A percentile compares a stretch with the other conserved stretches of the same genome.
Conservation (phyloP, 2,888 invertebrate species). For the Adela reaumurella region DNA sequence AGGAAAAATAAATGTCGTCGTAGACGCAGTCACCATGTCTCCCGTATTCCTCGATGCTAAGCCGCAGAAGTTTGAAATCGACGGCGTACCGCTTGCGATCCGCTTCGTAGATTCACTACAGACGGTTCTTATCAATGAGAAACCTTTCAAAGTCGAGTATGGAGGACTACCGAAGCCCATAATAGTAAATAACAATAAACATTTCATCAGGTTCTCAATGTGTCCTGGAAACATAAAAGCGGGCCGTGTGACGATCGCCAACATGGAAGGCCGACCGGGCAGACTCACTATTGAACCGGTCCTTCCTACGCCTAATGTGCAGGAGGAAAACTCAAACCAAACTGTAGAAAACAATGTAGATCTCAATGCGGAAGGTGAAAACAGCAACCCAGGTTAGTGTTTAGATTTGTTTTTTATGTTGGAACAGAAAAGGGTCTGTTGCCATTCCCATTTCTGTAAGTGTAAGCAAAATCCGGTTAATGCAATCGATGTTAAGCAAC, state of each 20-base stretch:
- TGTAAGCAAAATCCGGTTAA: no score
- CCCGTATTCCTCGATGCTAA: constrained; percentile 82
- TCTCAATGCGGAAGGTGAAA: constrained; percentile 37
- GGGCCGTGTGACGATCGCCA: constrained; percentile 65
- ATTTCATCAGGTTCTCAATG: constrained; percentile 77
- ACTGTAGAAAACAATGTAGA: neutral
- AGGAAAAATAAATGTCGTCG: constrained; percentile 79
- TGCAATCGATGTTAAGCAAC: no score
- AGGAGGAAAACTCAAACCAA: neutral
- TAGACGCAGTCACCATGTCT: constrained; percentile 74
- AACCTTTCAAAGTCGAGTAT: constrained; percentile 74
- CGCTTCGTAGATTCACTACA: constrained; percentile 76
- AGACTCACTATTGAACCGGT: no score
- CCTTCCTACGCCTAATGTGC: constrained; percentile 3
- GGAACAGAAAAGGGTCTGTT: no score
- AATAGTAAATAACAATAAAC: constrained; percentile 68
- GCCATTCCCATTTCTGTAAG: no score
- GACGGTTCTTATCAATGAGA: constrained; percentile 75
- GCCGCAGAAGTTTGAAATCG: constrained; percentile 73
- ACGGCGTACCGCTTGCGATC: constrained; percentile 68
- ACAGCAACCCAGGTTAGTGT: constrained; percentile 26
- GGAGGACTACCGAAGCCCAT: constrained; percentile 82
- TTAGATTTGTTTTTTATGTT: constrained; percentile 2
- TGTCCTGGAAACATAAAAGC: constrained; percentile 70
- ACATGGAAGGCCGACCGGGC: constrained; percentile 65